Evolutionary conservation across 2,797 vertebrate genomes (phyloP), one percentile per base, ranked within the genome.

Genomic region (Oceanodroma leucorhoa): DNA sequence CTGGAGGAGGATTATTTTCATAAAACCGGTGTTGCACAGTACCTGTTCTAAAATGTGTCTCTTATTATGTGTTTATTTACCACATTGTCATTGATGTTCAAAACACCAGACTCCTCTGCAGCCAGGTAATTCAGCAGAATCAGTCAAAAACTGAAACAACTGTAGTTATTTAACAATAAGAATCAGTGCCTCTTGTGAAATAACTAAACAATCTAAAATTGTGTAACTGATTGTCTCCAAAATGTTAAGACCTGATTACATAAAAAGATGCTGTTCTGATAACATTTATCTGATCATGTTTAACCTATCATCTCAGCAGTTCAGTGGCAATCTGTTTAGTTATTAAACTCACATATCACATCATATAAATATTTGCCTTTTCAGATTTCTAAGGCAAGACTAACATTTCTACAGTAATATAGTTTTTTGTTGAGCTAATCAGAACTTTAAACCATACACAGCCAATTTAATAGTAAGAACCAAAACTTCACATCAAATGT

Each of bases 401-500:
- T 88, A 81, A 76, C 4, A 55, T 29, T 78, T 79, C 38, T 79
- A 36, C 2, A 1, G 45, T 61, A 79, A 85, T 79, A 65, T 5
- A 45, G 19, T 9, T 92, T 93, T 93, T 78, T 4, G 2, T 55
- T 72, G n/a, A 87, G 40, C 17, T 93, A 94, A 94, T 95, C 60
- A 77, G 67, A 90, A 82, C 75, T 72, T 93, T 62, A 93, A 95
- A 84, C 46, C 21, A 76, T 84, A 29, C 66, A 62, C 62, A 92
- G 18, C 6, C 51, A 88, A 90, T 75, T 92, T 93, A 84, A 93
- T 34, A 69, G 30, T 40, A 84, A 76, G 70, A 95, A 87, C 66
- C 54, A 84, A 90, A 95, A 58, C n/a, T 92, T 84, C 62, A 79
- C 51, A 84, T 84, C 60, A 84, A 79, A 90, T 70, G 29, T 72